Base-by-base conservation (phyloP, 2,797 vertebrate genomes). In the Acanthopagrus latus region DNA sequence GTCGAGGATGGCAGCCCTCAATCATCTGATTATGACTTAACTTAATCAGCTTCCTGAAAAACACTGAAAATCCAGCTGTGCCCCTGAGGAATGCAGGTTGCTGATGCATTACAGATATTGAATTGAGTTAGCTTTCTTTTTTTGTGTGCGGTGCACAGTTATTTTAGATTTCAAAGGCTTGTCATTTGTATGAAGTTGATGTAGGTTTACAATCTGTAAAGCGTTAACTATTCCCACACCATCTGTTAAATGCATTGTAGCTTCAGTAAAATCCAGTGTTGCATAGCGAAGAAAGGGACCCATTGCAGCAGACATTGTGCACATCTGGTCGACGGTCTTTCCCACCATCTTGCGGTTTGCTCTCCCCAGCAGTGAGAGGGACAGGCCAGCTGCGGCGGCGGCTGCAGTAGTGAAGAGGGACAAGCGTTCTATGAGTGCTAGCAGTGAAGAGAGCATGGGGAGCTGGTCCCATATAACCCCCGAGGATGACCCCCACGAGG, bases 381-480 rank as follows among this genome's bases (percentile, higher is more conserved):
- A 93, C 90, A 96, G 91, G 80, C 84, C 86, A 76, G 74, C 89
- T 1, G 95, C 92, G 90, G 77, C 94, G 0, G 94, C 93, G 89
- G 78, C 95, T 83, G 87, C 87, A 56, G 93, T 93, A 94, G 78
- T 86, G 89, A 94, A 93, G 16, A 93, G 95, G 80, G 96, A 97
- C 79, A 94, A 94, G 77, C 96, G 95, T 81, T 95, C 92, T 90
- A 94, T 95, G 86, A 96, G 95, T 18, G 96, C 96, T 94, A 97
- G 97, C 96, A 98, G 97, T 79, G 98, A 98, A 81, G 98, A 98
- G 84, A 99, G 98, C 93, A 97, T 95, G 73, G 97, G 97, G 78
- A 99, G 98, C 95, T 99, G 98, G 98, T 98, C 97, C 81, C 97
- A 99, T 91, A 93, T 99, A 66, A 96, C 95, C 79, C 97, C 97